Base-by-base conservation (phyloP, 2,797 vertebrate genomes). In the Gymnoscopelus microlampas region DNA sequence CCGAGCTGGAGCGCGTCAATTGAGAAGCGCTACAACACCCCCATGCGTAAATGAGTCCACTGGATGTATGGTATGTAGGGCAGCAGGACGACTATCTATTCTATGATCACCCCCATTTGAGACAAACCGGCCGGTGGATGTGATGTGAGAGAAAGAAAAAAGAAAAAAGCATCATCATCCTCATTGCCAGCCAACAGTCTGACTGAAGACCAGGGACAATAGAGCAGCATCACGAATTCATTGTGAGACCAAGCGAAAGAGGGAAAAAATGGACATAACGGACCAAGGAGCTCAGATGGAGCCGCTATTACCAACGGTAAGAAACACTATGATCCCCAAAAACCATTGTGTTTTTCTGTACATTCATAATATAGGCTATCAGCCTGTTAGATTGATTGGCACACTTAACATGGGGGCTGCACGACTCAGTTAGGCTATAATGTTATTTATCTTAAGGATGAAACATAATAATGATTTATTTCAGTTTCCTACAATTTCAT, bases 251-350 rank as follows among this genome's bases (percentile, higher is more conserved):
- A 57, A 81, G 71, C 7, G 39, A 44, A 70, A 79, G 82, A 72
- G 72, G 69, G 66, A 81, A 79, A 94, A 93, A 91, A 98, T 99
- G 97, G 97, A 99, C 91, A 94, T 96, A 76, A 97, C 95, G 78
- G 97, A 98, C 70, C 97, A 97, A 90, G 97, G 96, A 87, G 97
- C 97, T 81, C 97, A 99, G 89, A 98, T 98, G 97, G 97, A 99
- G 93, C 97, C 97, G 77, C 93, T 99, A 78, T 95, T 99, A 83
- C 96, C 96, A 13, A 95, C 95, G 96, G 97, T 98, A 94, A 95
- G 93, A 65, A 29, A 66, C 2, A 57, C 44, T 53, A 26, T 56
- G 26, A 12, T 47, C 35, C 35, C 35, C 35, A 5, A 44, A 44
- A 44, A 32, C 19, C n/a, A 51, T 51, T 60, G 8, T n/a, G 12